Evolutionary conservation across 30 jellyfish, hydroid and myxozoan genomes (phyloP).

Genomic region (Rhopilema esculentum): DNA sequence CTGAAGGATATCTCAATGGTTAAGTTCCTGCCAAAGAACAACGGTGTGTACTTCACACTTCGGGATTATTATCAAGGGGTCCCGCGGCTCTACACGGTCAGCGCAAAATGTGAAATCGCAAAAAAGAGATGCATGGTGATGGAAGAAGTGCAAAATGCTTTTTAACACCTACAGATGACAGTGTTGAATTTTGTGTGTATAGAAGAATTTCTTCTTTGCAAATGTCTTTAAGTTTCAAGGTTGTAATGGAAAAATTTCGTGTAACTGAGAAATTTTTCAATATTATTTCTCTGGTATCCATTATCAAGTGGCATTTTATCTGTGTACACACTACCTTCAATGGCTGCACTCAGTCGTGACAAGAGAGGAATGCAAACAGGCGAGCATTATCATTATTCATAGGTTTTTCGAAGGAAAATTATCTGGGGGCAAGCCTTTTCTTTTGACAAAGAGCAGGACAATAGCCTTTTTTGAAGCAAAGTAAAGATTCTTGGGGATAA

Average conservation of each 20-base stretch:
- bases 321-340: too few relatives aligned
- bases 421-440: too few relatives aligned
- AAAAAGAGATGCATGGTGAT: slow-evolving; percentile 20
- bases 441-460: too few relatives aligned
- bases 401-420: neutral
- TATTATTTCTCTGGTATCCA: too few relatives aligned
- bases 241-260: too few relatives aligned
- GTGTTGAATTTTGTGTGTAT: neutral
- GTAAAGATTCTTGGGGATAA: too few relatives aligned
- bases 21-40: slow-evolving; percentile 58
- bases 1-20: slow-evolving; percentile 48
- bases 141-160: slow-evolving; percentile 24
- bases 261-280: neutral
- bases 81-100: slow-evolving; percentile 15
- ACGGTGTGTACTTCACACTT: slow-evolving; percentile 63
- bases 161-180: neutral
- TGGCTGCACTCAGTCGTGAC: too few relatives aligned
- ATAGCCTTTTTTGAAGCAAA: too few relatives aligned
- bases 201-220: neutral
- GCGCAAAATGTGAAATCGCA: slow-evolving; percentile 33
- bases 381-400: too few relatives aligned
- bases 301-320: too few relatives aligned
- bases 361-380: too few relatives aligned
- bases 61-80: slow-evolving; percentile 47
- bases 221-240: neutral